Evolutionary conservation across 2,797 vertebrate genomes (phyloP).

Genomic region (Etheostoma perlongum): DNA sequence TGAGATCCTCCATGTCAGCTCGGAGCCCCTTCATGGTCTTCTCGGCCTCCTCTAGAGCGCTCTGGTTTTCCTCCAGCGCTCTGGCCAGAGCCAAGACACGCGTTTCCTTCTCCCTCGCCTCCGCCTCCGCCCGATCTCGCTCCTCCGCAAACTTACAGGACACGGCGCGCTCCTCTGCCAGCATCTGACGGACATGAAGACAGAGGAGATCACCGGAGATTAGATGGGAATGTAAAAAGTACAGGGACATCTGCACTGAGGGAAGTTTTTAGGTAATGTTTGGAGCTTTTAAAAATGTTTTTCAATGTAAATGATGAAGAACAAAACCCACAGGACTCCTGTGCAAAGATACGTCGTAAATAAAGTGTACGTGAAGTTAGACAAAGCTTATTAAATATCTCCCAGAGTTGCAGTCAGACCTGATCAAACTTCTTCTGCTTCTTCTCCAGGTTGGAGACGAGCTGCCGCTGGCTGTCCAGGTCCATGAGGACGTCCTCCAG

Average conservation of each 20-base stretch:
- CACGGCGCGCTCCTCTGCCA: conserved; percentile 95
- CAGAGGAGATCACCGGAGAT: too few relatives aligned
- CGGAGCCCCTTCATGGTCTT: conserved; percentile 89
- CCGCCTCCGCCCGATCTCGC: conserved; percentile 93
- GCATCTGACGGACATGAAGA: conserved; percentile 82
- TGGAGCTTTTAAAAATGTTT: too few relatives aligned
- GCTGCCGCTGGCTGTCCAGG: conserved; percentile 93
- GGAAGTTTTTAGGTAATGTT: too few relatives aligned
- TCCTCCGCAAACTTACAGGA: conserved; percentile 94
- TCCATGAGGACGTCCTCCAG: conserved; percentile 95
- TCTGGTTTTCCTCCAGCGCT: conserved; percentile 92
- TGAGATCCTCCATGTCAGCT: conserved; percentile 96
- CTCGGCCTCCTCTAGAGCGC: conserved; percentile 92
- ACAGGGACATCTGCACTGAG: too few relatives aligned
- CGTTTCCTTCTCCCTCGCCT: conserved; percentile 95
- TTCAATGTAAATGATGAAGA: too few relatives aligned
- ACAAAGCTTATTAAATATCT: too few relatives aligned
- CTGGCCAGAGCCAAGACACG: conserved; percentile 90
- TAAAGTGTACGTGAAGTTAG: too few relatives aligned
- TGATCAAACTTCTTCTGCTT: conserved; percentile 99
- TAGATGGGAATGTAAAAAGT: too few relatives aligned
- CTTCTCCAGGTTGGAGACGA: conserved; percentile 96
- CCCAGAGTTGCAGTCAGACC: conserved; percentile 72
- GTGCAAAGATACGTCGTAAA: too few relatives aligned
- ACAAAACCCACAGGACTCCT: too few relatives aligned